A percentile compares a stretch with the other conserved stretches of the same genome.
These are phyloP conservation scores for Andrena praecox DNA, from an alignment of 2,888 invertebrate genomes.

Conservation along the genomic window DNA sequence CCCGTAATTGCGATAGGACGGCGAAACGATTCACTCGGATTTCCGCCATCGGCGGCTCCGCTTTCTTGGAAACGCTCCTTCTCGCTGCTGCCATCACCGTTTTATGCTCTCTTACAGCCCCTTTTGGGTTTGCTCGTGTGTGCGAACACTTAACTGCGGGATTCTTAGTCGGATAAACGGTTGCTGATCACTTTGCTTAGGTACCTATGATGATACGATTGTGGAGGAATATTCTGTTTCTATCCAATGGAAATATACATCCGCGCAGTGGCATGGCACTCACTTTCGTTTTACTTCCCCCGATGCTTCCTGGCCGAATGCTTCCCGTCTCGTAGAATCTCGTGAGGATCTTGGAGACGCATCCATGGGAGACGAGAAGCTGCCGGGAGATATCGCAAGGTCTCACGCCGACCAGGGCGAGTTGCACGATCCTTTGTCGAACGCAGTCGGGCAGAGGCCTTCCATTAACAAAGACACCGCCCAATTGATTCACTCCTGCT, in stretches of 20 bases:
- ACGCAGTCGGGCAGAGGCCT: conserved; percentile 98
- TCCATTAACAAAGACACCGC: conserved; percentile 98
- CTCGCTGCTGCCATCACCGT: background rate
- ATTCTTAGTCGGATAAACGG: too few relatives aligned
- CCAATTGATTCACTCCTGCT: conserved; percentile 98
- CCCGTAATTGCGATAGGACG: conserved; percentile 34
- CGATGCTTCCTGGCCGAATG: conserved; percentile 97
- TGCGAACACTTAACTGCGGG: too few relatives aligned
- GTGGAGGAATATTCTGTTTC: too few relatives aligned
- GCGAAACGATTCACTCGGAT: conserved; percentile 15
- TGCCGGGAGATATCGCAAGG: conserved; percentile 99
- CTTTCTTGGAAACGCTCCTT: background rate
- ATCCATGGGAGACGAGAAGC: conserved; percentile 97
- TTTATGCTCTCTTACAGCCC: background rate
- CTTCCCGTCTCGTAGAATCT: conserved; percentile 99
- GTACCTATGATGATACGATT: too few relatives aligned
- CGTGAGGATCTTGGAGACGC: conserved; percentile 98
- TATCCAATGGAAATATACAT: too few relatives aligned
- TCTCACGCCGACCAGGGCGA: conserved; percentile 96
- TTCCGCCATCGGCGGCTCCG: background rate
- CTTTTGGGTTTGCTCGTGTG: too few relatives aligned
- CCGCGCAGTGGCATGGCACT: conserved; percentile 46
- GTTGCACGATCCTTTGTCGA: conserved; percentile 95
- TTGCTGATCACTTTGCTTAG: too few relatives aligned
- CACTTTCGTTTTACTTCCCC: conserved; percentile 98